A percentile compares a stretch with the other conserved stretches of the same genome.
These are phyloP conservation scores for Acanthis flammea DNA, from an alignment of 2,797 vertebrate genomes.

Conservation along the genomic window DNA sequence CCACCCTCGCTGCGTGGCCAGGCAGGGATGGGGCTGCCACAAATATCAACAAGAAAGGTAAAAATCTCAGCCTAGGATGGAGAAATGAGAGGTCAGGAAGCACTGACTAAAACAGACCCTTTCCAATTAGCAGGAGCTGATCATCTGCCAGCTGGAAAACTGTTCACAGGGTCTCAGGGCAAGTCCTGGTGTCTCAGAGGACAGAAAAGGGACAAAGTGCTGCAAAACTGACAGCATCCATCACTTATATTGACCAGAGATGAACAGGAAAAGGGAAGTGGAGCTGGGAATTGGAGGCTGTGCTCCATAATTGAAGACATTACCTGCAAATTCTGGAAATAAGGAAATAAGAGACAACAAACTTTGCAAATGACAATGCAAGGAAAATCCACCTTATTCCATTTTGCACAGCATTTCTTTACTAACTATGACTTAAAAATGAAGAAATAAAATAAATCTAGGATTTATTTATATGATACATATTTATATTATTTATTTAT, in stretches of 20 bases:
- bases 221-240: neutral
- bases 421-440: neutral
- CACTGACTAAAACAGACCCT: neutral
- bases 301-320: neutral
- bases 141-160: neutral
- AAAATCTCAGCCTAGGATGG: neutral
- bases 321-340: neutral
- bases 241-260: neutral
- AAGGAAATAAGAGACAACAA: neutral
- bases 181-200: neutral
- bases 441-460: neutral
- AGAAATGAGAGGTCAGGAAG: neutral
- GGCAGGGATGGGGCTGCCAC: neutral
- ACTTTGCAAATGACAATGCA: neutral
- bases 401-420: neutral
- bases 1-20: neutral
- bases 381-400: neutral
- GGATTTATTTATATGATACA: neutral
- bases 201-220: neutral
- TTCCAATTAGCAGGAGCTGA: neutral
- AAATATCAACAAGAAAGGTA: neutral
- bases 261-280: neutral
- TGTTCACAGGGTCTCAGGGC: neutral
- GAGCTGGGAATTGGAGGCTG: neutral
- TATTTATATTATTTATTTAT: too few relatives aligned